phyloP scores from a whole-genome alignment of 2,113 vertebrate genomes.

The Python bivittatus region DNA sequence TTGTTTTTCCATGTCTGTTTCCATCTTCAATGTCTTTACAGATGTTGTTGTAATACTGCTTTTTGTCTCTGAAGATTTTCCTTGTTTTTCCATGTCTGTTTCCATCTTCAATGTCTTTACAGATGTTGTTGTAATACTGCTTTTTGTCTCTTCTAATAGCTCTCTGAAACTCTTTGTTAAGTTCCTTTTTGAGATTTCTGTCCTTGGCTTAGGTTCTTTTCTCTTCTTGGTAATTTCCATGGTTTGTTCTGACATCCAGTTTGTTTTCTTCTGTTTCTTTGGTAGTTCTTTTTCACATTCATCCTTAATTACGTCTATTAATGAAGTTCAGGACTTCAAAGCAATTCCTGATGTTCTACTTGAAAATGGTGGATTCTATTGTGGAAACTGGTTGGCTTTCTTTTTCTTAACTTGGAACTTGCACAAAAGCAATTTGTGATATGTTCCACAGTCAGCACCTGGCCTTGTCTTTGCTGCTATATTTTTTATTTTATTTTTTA shows the following conservation, averaged over 20 bases:
- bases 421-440: no score
- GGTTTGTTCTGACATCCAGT: background rate
- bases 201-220: background rate
- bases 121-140: background rate
- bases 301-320: no score
- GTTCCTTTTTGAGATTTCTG: background rate
- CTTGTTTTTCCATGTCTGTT: background rate
- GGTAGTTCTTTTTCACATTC: no score
- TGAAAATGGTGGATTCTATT: no score
- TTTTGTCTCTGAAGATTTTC: background rate
- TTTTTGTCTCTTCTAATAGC: background rate
- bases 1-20: background rate
- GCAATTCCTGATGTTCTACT: no score
- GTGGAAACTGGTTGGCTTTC: no score
- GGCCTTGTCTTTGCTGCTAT: no score
- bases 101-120: background rate
- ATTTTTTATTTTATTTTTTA: no score
- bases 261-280: background rate
- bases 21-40: background rate
- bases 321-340: no score
- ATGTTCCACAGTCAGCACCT: no score
- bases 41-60: background rate
- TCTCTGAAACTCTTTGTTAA: background rate
- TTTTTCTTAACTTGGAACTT: no score
- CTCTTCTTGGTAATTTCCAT: background rate